phyloP scores from a whole-genome alignment of 2,888 invertebrate species.

The Xestia rhomboidea region DNA sequence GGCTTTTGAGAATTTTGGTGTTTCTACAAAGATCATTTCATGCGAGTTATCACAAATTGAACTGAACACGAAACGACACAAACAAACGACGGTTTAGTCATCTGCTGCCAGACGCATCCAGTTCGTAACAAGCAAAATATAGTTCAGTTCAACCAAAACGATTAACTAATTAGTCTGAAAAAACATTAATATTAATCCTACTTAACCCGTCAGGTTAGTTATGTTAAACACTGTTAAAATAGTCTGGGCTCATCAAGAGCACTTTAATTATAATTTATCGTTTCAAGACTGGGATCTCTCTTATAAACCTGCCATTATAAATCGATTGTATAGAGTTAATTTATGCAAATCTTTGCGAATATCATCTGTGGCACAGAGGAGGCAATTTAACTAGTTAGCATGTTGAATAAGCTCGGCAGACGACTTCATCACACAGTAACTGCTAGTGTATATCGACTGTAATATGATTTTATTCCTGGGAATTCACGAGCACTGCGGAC shows the following conservation, averaged over 20 bases:
- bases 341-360: conserved; percentile 60
- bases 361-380: conserved; percentile 47
- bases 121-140: conserved; percentile 4
- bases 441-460: conserved; percentile 32
- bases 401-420: conserved; percentile 39
- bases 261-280: conserved; percentile 37
- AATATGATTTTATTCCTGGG: conserved; percentile 40
- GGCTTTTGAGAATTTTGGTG: conserved; percentile 15
- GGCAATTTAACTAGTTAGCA: conserved; percentile 57
- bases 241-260: conserved; percentile 12
- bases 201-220: conserved; percentile 20
- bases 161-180: conserved; percentile 14
- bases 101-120: background rate
- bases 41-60: background rate
- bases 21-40: background rate
- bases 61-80: background rate
- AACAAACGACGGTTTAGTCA: background rate
- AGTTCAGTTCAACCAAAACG: background rate
- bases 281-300: conserved; percentile 16
- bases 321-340: conserved; percentile 54
- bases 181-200: conserved; percentile 24
- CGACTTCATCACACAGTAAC: conserved; percentile 13
- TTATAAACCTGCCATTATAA: conserved; percentile 36
- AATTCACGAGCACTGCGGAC: conserved; percentile 19
- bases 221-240: conserved; percentile 24